A percentile compares a stretch with the other conserved stretches of the same genome.
phyloP scores from a whole-genome alignment of 2,888 invertebrate genomes.

The Meandrusa payeni region DNA sequence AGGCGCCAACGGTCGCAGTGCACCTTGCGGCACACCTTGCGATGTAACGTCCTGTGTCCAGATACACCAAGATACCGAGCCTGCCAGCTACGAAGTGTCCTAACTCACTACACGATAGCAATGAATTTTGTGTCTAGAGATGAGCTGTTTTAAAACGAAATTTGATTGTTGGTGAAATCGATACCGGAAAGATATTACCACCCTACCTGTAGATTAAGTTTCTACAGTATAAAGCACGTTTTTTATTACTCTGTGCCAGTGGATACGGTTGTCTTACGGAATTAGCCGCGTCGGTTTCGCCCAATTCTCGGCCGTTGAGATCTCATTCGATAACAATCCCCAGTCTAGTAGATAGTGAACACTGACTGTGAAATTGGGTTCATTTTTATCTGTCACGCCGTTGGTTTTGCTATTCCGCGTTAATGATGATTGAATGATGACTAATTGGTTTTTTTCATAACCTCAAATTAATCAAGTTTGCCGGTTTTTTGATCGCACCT shows the following conservation, averaged over 20 bases:
- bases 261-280: conserved; percentile 74
- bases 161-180: conserved; percentile 11
- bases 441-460: conserved; percentile 4
- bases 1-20: conserved; percentile 61
- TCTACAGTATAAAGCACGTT: conserved; percentile 66
- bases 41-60: conserved; percentile 52
- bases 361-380: conserved; percentile 27
- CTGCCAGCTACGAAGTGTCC: conserved; percentile 36
- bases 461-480: conserved; percentile 4
- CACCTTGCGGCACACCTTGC: conserved; percentile 78
- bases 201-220: conserved; percentile 68
- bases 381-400: conserved; percentile 50
- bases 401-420: conserved; percentile 30
- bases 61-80: conserved; percentile 70
- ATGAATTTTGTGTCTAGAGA: conserved; percentile 23
- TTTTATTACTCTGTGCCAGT: conserved; percentile 64
- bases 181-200: conserved; percentile 63
- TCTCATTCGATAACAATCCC: conserved; percentile 48
- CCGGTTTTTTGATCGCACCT: conserved; percentile 11
- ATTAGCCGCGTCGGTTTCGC: conserved; percentile 52
- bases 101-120: conserved; percentile 23
- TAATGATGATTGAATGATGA: conserved; percentile 24
- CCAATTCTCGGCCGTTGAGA: conserved; percentile 59
- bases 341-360: conserved; percentile 1
- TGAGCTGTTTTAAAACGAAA: conserved; percentile 25